Evolutionary conservation across 2,113 vertebrate genomes (phyloP).

Genomic region (Rhinogobius similis): DNA sequence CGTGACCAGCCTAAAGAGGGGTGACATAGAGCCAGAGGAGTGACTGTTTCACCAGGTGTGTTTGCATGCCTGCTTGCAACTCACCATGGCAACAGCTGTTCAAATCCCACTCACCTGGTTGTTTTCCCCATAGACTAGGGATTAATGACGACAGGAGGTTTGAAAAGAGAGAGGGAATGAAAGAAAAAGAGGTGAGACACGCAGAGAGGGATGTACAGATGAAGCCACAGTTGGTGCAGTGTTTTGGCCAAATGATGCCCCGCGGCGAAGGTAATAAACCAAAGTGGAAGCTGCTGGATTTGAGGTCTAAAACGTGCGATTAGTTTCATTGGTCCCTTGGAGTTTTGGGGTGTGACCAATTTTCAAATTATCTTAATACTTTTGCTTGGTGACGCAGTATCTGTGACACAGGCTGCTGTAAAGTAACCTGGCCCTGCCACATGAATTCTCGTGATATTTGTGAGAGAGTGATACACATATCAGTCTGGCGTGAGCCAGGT

Average conservation of each 20-base stretch:
- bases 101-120: slow-evolving; percentile 48
- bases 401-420: neutral
- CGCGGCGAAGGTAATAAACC: slow-evolving; percentile 46
- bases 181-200: neutral
- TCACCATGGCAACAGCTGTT: slow-evolving; percentile 58
- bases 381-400: too few relatives aligned
- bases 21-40: neutral
- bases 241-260: slow-evolving; percentile 57
- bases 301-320: slow-evolving; percentile 33
- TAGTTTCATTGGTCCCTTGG: slow-evolving; percentile 22
- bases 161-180: slow-evolving; percentile 16
- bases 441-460: too few relatives aligned
- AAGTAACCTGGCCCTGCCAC: too few relatives aligned
- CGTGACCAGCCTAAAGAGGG: neutral
- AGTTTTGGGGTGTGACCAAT: neutral
- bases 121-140: slow-evolving; percentile 22
- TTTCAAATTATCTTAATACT: neutral
- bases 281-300: slow-evolving; percentile 38
- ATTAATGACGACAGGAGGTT: slow-evolving; percentile 17
- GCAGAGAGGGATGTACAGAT: slow-evolving; percentile 43
- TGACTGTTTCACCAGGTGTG: slow-evolving; percentile 41
- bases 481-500: too few relatives aligned
- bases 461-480: too few relatives aligned
- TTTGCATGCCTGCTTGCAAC: slow-evolving; percentile 38
- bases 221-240: slow-evolving; percentile 68